Percentiles rank a stretch among this genome's conserved stretches.
Conservation (phyloP, 2,888 invertebrate species). For the Elmis aenea region DNA sequence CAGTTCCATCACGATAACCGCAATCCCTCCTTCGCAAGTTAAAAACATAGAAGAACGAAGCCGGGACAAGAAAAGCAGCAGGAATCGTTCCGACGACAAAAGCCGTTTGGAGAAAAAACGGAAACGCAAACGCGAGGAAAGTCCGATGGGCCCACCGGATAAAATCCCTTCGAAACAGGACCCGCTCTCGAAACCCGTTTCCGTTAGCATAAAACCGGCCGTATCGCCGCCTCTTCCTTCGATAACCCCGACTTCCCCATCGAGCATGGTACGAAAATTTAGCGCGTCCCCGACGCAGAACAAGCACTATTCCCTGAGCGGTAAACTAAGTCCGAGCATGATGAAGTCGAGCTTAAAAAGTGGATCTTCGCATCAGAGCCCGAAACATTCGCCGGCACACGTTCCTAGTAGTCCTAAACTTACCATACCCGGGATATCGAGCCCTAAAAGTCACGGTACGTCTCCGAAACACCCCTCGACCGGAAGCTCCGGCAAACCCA, state of each 20-base stretch:
- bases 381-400: conserved; percentile 71
- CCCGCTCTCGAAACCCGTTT: conserved; percentile 64
- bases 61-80: conserved; percentile 48
- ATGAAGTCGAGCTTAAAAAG: conserved; percentile 52
- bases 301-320: conserved; percentile 59
- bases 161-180: conserved; percentile 73
- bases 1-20: conserved; percentile 82
- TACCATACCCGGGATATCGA: conserved; percentile 59
- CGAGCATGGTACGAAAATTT: conserved; percentile 61
- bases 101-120: conserved; percentile 60
- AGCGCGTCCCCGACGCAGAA: conserved; percentile 68
- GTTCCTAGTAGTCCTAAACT: conserved; percentile 67
- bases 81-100: conserved; percentile 45
- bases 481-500: conserved; percentile 75
- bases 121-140: conserved; percentile 73
- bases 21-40: conserved; percentile 61
- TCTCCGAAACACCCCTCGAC: conserved; percentile 74
- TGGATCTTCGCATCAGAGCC: conserved; percentile 58
- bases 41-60: conserved; percentile 38
- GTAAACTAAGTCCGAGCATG: conserved; percentile 53
- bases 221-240: conserved; percentile 52
- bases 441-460: conserved; percentile 73
- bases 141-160: conserved; percentile 78
- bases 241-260: conserved; percentile 60
- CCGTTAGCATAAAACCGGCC: conserved; percentile 66